A percentile compares a stretch with the other conserved stretches of the same genome.
phyloP scores from a whole-genome alignment of 2,797 vertebrate species.

The Bryconaethiops microstoma region DNA sequence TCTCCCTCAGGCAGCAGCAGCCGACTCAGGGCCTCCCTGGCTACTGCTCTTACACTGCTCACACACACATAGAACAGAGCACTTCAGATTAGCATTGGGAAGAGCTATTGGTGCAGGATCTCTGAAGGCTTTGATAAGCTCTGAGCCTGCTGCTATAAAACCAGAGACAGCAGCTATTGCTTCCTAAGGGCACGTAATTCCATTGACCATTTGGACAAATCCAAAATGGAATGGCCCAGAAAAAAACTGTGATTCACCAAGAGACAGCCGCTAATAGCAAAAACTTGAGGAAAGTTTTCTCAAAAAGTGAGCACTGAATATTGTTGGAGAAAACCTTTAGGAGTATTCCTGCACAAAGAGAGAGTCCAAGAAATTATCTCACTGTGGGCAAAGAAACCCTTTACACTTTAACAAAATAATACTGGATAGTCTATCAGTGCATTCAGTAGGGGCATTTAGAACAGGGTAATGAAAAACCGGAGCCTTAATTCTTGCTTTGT shows the following conservation, averaged over 20 bases:
- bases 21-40: slow-evolving; percentile 12
- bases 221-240: neutral
- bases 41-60: neutral
- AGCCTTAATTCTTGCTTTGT: slow-evolving; percentile 14
- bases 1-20: slow-evolving; percentile 46
- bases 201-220: slow-evolving; percentile 24
- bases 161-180: slow-evolving; percentile 4
- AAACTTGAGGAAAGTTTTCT: slow-evolving; percentile 1
- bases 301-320: neutral
- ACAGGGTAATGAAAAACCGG: neutral
- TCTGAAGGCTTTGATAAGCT: slow-evolving; percentile 44
- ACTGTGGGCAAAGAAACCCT: neutral
- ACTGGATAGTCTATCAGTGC: neutral
- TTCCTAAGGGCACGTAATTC: slow-evolving; percentile 35
- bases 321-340: neutral
- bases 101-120: slow-evolving; percentile 26
- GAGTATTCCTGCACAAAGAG: neutral
- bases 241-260: neutral
- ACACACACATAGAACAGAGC: slow-evolving; percentile 9
- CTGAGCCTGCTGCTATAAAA: slow-evolving; percentile 24
- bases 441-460: neutral
- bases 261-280: neutral
- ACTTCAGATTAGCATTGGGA: slow-evolving; percentile 36
- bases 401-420: neutral
- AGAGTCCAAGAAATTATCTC: neutral